Percentiles rank a stretch among this genome's conserved stretches.
Conservation (phyloP, 2,888 invertebrate species). For the Scaeva pyrastri region DNA sequence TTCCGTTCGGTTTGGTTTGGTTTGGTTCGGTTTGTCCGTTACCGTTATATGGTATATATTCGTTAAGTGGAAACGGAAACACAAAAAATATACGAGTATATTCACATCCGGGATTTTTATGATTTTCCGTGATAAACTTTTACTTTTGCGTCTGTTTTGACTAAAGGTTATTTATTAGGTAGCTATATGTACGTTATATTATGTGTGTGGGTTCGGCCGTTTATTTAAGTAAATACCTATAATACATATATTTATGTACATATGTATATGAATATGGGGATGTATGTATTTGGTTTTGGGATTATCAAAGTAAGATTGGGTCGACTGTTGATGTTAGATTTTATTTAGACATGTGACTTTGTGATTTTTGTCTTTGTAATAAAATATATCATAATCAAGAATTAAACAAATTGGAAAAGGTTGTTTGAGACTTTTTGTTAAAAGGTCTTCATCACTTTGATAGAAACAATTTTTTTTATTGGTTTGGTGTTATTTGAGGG, state of each 20-base stretch:
- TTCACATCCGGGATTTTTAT: constrained; percentile 63
- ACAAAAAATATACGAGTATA: constrained; percentile 24
- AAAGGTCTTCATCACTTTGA: neutral
- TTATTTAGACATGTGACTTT: constrained; percentile 4
- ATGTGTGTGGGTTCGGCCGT: neutral
- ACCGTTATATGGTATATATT: neutral
- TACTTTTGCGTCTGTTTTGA: constrained; percentile 20
- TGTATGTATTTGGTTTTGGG: constrained; percentile 48
- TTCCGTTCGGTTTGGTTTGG: too few species aligned
- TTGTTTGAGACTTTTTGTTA: neutral
- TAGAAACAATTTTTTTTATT: neutral
- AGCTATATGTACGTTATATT: neutral
- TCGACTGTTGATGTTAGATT: constrained; percentile 31
- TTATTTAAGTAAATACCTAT: constrained; percentile 4
- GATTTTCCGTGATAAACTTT: constrained; percentile 60
- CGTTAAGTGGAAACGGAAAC: constrained; percentile 40
- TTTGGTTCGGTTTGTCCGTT: neutral
- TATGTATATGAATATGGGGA: too few species aligned
- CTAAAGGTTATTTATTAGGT: neutral
- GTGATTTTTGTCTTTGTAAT: constrained; percentile 11
- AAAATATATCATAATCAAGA: constrained; percentile 27
- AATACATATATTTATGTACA: too few species aligned
- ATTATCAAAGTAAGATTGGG: constrained; percentile 63
- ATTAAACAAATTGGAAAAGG: constrained; percentile 5
- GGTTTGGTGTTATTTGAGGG: neutral